Conservation (phyloP, 2,113 vertebrate genomes). For the Tychaedon coryphoeus region DNA sequence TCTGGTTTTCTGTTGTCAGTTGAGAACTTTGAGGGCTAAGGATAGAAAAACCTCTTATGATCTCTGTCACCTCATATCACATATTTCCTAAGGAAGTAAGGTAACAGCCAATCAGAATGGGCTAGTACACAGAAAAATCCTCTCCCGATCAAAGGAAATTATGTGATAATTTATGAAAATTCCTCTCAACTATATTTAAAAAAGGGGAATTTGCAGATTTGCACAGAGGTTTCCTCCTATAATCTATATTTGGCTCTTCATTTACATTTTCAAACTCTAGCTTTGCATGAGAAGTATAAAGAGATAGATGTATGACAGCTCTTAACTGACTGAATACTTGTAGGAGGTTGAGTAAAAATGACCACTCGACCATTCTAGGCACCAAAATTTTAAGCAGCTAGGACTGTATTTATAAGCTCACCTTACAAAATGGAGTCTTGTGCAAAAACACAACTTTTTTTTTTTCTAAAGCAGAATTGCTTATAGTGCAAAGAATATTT, state of each 20-base stretch:
- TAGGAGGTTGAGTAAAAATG: not conserved
- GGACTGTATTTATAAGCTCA: not conserved
- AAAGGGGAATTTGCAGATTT: not conserved
- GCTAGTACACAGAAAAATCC: not conserved
- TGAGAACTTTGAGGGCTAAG: not conserved
- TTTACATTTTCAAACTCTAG: not conserved
- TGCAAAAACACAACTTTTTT: not conserved
- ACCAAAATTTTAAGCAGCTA: not conserved
- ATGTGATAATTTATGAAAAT: not conserved
- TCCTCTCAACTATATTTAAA: not conserved
- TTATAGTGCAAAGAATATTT: not conserved
- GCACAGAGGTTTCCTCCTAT: not conserved
- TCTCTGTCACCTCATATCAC: not conserved
- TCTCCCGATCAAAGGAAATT: not conserved
- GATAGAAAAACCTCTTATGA: not conserved
- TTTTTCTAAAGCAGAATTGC: not conserved
- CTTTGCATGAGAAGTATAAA: not conserved
- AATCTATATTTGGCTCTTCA: not conserved
- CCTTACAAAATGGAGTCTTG: not conserved
- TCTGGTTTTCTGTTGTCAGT: not conserved
- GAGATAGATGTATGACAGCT: not conserved
- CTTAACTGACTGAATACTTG: not conserved
- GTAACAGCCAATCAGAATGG: not conserved
- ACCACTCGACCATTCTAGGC: not conserved
- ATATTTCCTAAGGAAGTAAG: not conserved